phyloP scores from a whole-genome alignment of 2,113 vertebrate species.

The Poeciliopsis occidentalis region DNA sequence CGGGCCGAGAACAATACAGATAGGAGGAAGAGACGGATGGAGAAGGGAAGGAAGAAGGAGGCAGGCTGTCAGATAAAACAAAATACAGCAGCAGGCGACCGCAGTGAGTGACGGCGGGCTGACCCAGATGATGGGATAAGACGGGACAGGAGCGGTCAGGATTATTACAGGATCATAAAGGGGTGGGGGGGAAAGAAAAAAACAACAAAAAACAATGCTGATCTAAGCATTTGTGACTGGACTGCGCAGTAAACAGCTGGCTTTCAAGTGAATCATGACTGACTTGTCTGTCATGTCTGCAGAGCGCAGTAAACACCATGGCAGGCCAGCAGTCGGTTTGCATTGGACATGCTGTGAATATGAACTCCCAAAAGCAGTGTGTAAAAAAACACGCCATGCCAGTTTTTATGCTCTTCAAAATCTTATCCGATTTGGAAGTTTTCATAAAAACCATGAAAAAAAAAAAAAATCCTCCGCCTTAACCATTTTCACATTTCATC shows the following conservation, averaged over 20 bases:
- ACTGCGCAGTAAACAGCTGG: conserved; percentile 28
- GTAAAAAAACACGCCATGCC: too few species aligned
- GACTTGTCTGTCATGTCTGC: conserved; percentile 31
- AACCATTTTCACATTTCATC: too few species aligned
- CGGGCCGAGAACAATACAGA: conserved; percentile 36
- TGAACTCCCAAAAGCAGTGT: neutral
- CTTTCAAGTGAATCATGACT: conserved; percentile 28
- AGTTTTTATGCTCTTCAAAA: too few species aligned
- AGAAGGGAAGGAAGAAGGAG: conserved; percentile 4
- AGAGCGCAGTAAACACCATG: conserved; percentile 13
- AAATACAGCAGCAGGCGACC: conserved; percentile 8
- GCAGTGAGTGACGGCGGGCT: conserved; percentile 16
- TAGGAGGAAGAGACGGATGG: neutral
- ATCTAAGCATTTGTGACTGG: conserved; percentile 16
- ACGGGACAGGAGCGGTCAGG: conserved; percentile 10
- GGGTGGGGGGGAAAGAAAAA: neutral
- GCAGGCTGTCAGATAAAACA: conserved; percentile 25
- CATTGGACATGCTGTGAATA: conserved; percentile 15
- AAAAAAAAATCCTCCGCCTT: too few species aligned
- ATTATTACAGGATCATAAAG: conserved; percentile 28
- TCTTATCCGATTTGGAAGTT: too few species aligned
- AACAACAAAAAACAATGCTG: neutral
- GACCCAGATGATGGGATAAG: conserved; percentile 22
- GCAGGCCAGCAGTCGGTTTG: neutral
- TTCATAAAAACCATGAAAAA: too few species aligned